A percentile compares a stretch with the other conserved stretches of the same genome.
phyloP scores from a whole-genome alignment of 2,888 invertebrate species.

The Tillus elongatus region DNA sequence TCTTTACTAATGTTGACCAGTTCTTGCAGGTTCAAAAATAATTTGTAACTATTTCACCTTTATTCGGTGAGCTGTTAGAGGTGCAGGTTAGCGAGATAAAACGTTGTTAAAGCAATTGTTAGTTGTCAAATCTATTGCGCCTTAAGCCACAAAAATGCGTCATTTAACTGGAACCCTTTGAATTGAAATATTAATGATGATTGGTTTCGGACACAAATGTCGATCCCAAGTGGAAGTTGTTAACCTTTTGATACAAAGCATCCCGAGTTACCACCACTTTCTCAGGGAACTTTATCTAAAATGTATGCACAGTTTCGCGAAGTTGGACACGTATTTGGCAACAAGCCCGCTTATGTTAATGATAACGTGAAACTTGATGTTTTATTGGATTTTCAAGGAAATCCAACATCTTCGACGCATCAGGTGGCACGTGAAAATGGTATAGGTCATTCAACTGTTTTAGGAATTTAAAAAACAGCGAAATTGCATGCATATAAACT shows the following conservation, averaged over 20 bases:
- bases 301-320: constrained; percentile 4
- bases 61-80: too few species aligned
- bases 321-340: too few species aligned
- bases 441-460: constrained; percentile 2
- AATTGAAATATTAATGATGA: background rate
- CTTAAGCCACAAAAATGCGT: background rate
- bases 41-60: too few species aligned
- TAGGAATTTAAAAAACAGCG: background rate
- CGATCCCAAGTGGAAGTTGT: constrained; percentile 4
- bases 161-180: constrained; percentile 2
- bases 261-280: constrained; percentile 1
- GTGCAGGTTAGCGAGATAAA: too few species aligned
- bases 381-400: too few species aligned
- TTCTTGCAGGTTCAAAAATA: too few species aligned
- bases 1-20: too few species aligned
- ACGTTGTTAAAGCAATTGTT: too few species aligned
- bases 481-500: background rate
- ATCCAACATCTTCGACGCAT: background rate
- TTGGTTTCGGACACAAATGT: background rate
- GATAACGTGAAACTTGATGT: too few species aligned
- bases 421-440: background rate
- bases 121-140: too few species aligned
- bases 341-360: too few species aligned
- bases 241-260: constrained; percentile 1
- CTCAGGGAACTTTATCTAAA: background rate